phyloP scores from a whole-genome alignment of 2,888 invertebrate genomes.

The Patella ulyssiponensis region DNA sequence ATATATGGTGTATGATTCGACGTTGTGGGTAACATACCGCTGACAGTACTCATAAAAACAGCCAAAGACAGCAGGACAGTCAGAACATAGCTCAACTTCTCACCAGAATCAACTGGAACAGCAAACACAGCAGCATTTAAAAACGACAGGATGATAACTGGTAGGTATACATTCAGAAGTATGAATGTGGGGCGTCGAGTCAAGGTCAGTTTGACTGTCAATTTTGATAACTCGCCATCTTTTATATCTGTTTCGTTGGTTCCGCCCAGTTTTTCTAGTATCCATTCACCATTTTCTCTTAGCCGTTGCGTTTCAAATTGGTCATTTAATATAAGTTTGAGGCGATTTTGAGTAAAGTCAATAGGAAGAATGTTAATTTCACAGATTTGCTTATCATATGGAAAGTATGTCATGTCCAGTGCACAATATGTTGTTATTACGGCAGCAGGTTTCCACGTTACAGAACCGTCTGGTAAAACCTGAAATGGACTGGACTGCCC shows the following conservation, averaged over 20 bases:
- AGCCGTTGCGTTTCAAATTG: too few relatives aligned
- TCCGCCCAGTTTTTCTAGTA: too few relatives aligned
- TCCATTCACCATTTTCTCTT: neutral
- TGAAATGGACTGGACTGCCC: neutral
- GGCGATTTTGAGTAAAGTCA: neutral
- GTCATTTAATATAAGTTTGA: neutral
- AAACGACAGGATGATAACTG: neutral
- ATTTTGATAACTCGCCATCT: neutral
- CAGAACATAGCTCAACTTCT: conserved; percentile 5
- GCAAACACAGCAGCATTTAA: neutral
- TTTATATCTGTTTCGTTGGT: neutral
- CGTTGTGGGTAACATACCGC: neutral
- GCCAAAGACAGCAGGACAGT: neutral
- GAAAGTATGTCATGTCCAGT: neutral
- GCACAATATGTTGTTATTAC: neutral
- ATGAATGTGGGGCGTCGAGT: neutral
- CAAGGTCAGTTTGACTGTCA: neutral
- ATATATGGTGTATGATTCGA: neutral
- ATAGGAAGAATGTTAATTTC: neutral
- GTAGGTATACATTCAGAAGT: neutral
- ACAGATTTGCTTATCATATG: neutral
- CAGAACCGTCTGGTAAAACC: neutral
- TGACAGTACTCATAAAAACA: neutral
- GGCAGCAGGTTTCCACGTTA: neutral
- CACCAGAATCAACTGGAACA: neutral